These are phyloP conservation scores for Pseudomyrmex concolor DNA, from an alignment of 1,140 invertebrate species.

Conservation along the genomic window DNA sequence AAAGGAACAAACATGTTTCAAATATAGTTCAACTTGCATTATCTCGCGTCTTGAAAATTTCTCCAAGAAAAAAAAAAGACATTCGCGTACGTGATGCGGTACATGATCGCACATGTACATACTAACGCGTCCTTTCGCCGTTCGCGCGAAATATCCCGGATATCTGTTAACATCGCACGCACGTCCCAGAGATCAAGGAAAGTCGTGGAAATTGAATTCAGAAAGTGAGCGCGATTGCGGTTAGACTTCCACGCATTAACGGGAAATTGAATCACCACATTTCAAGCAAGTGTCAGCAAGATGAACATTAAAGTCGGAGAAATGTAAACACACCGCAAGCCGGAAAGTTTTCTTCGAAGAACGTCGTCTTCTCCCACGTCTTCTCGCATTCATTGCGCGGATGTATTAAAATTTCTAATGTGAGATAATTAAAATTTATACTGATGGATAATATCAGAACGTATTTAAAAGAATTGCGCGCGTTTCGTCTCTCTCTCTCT, in stretches of 20 bases:
- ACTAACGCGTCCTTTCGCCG: too few relatives aligned
- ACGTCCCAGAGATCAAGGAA: background rate
- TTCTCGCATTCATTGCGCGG: background rate
- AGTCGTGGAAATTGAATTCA: constrained; percentile 1
- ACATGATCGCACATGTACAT: too few relatives aligned
- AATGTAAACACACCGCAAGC: background rate
- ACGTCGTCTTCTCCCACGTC: background rate
- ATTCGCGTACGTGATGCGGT: too few relatives aligned
- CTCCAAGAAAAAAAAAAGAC: too few relatives aligned
- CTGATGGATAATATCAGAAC: background rate
- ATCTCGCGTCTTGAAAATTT: too few relatives aligned
- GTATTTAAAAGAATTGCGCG: background rate
- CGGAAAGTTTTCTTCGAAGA: background rate
- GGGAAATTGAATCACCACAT: constrained; percentile 4
- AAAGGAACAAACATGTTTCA: too few relatives aligned
- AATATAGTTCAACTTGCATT: too few relatives aligned
- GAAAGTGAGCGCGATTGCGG: constrained; percentile 16
- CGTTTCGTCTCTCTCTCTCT: too few relatives aligned
- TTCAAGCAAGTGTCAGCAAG: constrained; percentile 5
- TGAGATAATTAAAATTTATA: background rate
- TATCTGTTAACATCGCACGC: background rate
- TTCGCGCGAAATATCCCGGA: too few relatives aligned
- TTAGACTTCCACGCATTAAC: constrained; percentile 20
- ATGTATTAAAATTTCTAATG: background rate
- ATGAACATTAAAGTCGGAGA: background rate